Evolutionary conservation across 1,140 invertebrate genomes (phyloP), one percentile per base, ranked within the genome.

Genomic region (Drosophila melanica): DNA sequence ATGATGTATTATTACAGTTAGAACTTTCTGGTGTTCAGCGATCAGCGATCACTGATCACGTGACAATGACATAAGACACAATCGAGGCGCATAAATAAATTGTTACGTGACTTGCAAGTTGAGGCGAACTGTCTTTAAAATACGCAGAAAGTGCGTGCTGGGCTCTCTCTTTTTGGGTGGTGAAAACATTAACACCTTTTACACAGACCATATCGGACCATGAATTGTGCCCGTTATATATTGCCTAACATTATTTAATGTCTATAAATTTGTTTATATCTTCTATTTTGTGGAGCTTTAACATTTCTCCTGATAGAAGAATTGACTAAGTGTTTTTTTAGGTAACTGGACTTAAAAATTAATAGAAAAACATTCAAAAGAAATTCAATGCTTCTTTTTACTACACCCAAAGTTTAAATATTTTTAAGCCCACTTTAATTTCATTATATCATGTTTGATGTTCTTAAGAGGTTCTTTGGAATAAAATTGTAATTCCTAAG

Each of bases 1-100:
- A 45, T 63, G 58, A 76, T 60, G 55, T 55, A 65, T 70, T 70
- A 75, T 71, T 71, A 87, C 75, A 75, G 81, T 78, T 87, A 85
- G 81, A 85, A 78, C 69, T 45, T 50, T 44, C 48, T 77, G 48
- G 14, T 10, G 48, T 59, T 67, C 53, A 16, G 37, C 70, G 75
- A 81, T 80, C 77, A 79, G 50, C 23, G 64, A 57, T 68, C 66
- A 14, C n/a, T 57, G 77, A 80, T 81, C 79, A 81, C 79, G 70
- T 82, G 67, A 60, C 58, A 55, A 64, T 82, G 75, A 58, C 59
- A 79, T 69, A 75, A 66, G 18, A 45, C 11, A n/a, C 79, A 30
- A 41, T 51, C 10, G 8, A 44, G 35, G 37, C 23, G 18, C 57
- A 75, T 75, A 75, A 84, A 80, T 77, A 67, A 58, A 50, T 12